phyloP scores from a whole-genome alignment of 2,113 vertebrate species.

The Fulica atra region DNA sequence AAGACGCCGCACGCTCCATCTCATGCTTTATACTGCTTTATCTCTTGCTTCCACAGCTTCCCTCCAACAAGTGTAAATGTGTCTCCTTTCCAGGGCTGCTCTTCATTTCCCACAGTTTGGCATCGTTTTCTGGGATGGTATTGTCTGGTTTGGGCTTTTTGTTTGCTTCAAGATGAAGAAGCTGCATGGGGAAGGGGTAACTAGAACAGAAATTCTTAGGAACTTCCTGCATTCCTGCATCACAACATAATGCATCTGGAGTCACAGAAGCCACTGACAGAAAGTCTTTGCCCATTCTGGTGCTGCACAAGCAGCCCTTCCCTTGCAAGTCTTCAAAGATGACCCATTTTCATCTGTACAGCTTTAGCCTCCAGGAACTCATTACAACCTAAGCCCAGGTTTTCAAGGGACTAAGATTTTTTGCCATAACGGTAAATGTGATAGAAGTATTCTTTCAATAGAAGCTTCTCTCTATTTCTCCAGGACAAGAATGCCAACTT shows the following conservation, averaged over 20 bases:
- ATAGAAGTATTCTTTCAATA: not conserved
- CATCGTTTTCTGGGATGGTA: not conserved
- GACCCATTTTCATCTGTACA: not conserved
- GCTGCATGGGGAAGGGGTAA: not conserved
- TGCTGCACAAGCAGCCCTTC: not conserved
- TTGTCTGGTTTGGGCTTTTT: not conserved
- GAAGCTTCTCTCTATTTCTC: not conserved
- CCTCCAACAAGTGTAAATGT: too few species aligned
- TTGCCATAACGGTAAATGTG: not conserved
- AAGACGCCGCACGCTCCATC: too few species aligned
- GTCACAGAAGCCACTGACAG: accelerated
- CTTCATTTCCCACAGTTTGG: too few species aligned
- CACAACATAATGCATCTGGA: not conserved
- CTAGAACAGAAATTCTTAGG: not conserved
- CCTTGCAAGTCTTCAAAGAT: not conserved
- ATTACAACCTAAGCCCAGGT: not conserved
- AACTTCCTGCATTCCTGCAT: not conserved
- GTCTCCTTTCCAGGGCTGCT: too few species aligned
- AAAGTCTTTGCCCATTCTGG: not conserved
- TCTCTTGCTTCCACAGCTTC: too few species aligned
- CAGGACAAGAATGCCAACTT: not conserved
- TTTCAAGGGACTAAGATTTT: not conserved
- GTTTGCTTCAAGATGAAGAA: not conserved
- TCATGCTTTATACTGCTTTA: too few species aligned
- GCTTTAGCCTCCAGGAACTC: not conserved